Evolutionary conservation across 2,888 invertebrate genomes (phyloP).

Genomic region (Anoplius nigerrimus): DNA sequence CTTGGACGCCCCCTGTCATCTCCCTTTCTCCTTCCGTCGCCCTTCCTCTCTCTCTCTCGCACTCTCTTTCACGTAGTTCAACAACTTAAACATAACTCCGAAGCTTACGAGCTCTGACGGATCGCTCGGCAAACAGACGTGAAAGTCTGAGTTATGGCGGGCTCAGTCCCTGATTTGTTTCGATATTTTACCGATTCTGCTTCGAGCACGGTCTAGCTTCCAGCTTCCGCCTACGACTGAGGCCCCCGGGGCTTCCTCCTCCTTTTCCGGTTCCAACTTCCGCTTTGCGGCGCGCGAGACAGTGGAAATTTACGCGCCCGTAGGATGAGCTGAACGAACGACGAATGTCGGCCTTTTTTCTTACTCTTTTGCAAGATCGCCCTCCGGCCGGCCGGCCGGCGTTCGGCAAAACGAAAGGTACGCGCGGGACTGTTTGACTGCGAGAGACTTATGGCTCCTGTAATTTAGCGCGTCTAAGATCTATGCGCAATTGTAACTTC

Average conservation of each 20-base stretch:
- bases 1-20: not conserved
- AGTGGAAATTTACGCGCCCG: too few relatives aligned
- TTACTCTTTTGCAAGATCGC: not conserved
- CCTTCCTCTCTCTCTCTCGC: constrained; percentile 13
- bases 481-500: too few relatives aligned
- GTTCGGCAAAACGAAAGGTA: too few relatives aligned
- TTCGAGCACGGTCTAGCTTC: constrained; percentile 15
- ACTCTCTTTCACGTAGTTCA: constrained; percentile 63
- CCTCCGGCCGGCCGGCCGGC: too few relatives aligned
- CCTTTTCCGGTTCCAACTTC: constrained; percentile 18
- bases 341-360: not conserved
- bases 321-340: too few relatives aligned
- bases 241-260: not conserved
- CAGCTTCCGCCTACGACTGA: constrained; percentile 5
- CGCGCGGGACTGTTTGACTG: too few relatives aligned
- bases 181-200: constrained; percentile 71
- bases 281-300: constrained; percentile 1
- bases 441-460: too few relatives aligned
- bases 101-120: constrained; percentile 71
- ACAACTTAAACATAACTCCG: constrained; percentile 73
- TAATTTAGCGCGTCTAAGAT: too few relatives aligned
- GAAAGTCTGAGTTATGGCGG: constrained; percentile 71
- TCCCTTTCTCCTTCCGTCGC: constrained; percentile 7
- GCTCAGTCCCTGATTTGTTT: constrained; percentile 72
- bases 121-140: constrained; percentile 70